A percentile compares a stretch with the other conserved stretches of the same genome.
Conservation (phyloP, 2,113 vertebrate species). For the Redunca redunca region DNA sequence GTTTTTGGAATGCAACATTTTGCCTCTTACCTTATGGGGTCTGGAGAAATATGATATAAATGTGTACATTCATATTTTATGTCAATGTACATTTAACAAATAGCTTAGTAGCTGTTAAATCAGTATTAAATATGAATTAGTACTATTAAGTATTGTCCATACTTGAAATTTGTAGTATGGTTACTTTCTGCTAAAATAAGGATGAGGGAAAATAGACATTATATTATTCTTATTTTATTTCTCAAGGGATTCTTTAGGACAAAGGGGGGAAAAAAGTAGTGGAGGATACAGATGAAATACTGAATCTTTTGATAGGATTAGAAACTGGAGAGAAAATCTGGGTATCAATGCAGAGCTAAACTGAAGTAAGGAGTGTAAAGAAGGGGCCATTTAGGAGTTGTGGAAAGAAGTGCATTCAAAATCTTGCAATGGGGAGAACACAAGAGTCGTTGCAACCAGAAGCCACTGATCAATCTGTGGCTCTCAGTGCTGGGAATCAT, state of each 20-base stretch:
- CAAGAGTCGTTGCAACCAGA: background rate
- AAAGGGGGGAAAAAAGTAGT: background rate
- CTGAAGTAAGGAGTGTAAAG: background rate
- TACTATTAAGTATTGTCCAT: background rate
- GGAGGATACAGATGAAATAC: background rate
- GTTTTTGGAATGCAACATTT: background rate
- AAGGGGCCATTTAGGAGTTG: background rate
- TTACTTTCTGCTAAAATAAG: background rate
- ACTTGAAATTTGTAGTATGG: background rate
- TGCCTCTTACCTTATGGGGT: background rate
- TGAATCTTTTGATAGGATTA: background rate
- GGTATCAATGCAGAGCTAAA: background rate
- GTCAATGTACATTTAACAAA: background rate
- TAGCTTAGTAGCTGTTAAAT: background rate
- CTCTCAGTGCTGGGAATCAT: background rate
- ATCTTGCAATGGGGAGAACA: background rate
- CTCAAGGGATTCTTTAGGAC: background rate
- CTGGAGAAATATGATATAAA: background rate
- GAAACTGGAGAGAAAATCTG: background rate
- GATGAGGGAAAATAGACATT: background rate
- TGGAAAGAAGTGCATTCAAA: background rate
- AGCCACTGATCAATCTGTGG: background rate
- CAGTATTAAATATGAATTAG: background rate
- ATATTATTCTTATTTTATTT: background rate
- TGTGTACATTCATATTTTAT: background rate